Conservation (phyloP, 2,797 vertebrate species). For the Micromesistius poutassou region DNA sequence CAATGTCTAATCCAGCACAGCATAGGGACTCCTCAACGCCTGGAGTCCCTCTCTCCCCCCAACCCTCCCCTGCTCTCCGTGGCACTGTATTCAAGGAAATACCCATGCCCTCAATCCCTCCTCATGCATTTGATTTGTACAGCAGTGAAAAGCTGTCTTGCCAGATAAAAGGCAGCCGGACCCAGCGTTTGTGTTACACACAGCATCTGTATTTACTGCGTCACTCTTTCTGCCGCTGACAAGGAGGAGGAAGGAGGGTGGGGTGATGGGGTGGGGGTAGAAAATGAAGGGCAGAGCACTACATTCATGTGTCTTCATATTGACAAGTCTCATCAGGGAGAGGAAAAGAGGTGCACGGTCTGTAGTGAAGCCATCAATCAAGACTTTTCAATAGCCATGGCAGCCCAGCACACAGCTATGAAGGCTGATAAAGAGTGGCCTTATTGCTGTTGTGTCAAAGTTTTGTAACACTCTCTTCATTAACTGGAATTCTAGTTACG, state of each 20-base stretch:
- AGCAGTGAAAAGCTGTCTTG: constrained; percentile 75
- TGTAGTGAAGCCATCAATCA: constrained; percentile 67
- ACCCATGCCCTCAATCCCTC: constrained; percentile 73
- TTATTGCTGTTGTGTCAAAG: constrained; percentile 49
- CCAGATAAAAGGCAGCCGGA: constrained; percentile 74
- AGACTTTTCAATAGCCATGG: constrained; percentile 37
- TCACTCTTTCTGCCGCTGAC: constrained; percentile 64
- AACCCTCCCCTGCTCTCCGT: constrained; percentile 52
- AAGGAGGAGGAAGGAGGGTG: constrained; percentile 54
- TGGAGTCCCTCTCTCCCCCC: not conserved
- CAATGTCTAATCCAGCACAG: not conserved
- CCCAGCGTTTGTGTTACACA: constrained; percentile 59
- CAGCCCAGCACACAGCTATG: constrained; percentile 45
- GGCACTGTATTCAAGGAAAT: constrained; percentile 86
- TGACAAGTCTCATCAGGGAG: constrained; percentile 68
- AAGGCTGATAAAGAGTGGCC: constrained; percentile 40
- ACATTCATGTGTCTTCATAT: constrained; percentile 72
- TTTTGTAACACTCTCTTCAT: constrained; percentile 32
- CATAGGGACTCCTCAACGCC: not conserved
- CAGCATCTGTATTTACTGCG: constrained; percentile 72
- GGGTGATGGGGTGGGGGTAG: constrained; percentile 36
- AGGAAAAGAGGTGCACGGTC: constrained; percentile 52
- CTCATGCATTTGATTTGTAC: constrained; percentile 74
- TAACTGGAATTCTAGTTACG: not conserved
- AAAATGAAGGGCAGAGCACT: constrained; percentile 71